Evolutionary conservation across 2,113 vertebrate species (phyloP).

Genomic region (Perognathus longimembris): DNA sequence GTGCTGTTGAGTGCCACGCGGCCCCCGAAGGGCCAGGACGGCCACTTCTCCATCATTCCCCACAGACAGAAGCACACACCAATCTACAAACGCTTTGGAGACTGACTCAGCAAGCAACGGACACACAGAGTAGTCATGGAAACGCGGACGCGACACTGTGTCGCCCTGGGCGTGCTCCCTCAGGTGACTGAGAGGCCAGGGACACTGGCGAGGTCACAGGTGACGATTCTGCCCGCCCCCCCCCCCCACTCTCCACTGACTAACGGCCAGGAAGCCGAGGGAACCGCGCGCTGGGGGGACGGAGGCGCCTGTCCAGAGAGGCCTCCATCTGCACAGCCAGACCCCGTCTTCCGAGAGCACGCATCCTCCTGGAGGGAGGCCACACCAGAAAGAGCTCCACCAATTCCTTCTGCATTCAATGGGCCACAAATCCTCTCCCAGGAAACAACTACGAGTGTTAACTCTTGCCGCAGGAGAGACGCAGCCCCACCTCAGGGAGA

Average conservation of each 20-base stretch:
- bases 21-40: not conserved
- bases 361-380: accelerated
- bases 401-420: not conserved
- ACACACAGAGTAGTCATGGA: not conserved
- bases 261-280: too few species aligned
- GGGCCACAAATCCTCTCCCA: not conserved
- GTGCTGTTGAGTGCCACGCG: not conserved
- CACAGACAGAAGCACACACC: too few species aligned
- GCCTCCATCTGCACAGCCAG: too few species aligned
- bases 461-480: too few species aligned
- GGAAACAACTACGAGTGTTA: too few species aligned
- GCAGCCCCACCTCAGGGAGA: too few species aligned
- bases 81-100: not conserved
- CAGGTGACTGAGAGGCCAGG: not conserved
- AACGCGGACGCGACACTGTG: accelerated
- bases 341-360: not conserved
- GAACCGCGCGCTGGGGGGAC: not conserved
- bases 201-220: too few species aligned
- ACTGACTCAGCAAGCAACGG: not conserved
- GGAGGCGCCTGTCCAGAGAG: not conserved
- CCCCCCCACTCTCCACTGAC: too few species aligned
- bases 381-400: accelerated
- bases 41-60: too few species aligned
- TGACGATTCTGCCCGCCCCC: too few species aligned
- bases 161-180: not conserved